A percentile compares a stretch with the other conserved stretches of the same genome.
These are phyloP conservation scores for Tromatobia lineatoria DNA, from an alignment of 2,888 invertebrate genomes.

Conservation along the genomic window DNA sequence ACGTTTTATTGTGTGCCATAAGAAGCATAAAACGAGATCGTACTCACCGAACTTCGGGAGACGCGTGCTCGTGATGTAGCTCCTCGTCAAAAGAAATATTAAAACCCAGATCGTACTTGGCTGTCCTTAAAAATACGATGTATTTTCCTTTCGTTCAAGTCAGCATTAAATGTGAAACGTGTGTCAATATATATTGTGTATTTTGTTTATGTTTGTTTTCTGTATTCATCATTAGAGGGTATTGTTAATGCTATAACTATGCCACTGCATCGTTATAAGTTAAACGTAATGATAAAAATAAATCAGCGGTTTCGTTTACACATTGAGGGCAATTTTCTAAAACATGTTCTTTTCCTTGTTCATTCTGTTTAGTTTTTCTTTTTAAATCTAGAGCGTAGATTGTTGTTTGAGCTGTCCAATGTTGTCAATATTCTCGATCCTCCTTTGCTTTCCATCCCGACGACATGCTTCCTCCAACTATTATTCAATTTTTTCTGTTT, in stretches of 20 bases:
- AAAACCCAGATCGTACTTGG: slow-evolving; percentile 82
- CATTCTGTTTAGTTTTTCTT: slow-evolving; percentile 60
- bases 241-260: slow-evolving; percentile 67
- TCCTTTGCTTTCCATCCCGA: slow-evolving; percentile 37
- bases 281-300: slow-evolving; percentile 81
- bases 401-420: slow-evolving; percentile 43
- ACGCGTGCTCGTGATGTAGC: slow-evolving; percentile 12
- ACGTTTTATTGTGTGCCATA: slow-evolving; percentile 41
- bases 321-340: slow-evolving; percentile 77
- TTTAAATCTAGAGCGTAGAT: slow-evolving; percentile 72
- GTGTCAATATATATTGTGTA: slow-evolving; percentile 63
- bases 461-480: slow-evolving; percentile 36
- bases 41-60: slow-evolving; percentile 29
- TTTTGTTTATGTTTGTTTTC: slow-evolving; percentile 33
- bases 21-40: slow-evolving; percentile 38
- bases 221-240: slow-evolving; percentile 68
- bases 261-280: slow-evolving; percentile 73
- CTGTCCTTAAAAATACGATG: slow-evolving; percentile 82
- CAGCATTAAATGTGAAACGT: slow-evolving; percentile 56
- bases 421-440: not conserved
- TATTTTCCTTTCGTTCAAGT: slow-evolving; percentile 64
- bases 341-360: slow-evolving; percentile 50
- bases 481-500: slow-evolving; percentile 23
- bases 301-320: slow-evolving; percentile 76
- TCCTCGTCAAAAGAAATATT: slow-evolving; percentile 57